Evolutionary conservation across 2,888 invertebrate species (phyloP).

Genomic region (Macaria notata): DNA sequence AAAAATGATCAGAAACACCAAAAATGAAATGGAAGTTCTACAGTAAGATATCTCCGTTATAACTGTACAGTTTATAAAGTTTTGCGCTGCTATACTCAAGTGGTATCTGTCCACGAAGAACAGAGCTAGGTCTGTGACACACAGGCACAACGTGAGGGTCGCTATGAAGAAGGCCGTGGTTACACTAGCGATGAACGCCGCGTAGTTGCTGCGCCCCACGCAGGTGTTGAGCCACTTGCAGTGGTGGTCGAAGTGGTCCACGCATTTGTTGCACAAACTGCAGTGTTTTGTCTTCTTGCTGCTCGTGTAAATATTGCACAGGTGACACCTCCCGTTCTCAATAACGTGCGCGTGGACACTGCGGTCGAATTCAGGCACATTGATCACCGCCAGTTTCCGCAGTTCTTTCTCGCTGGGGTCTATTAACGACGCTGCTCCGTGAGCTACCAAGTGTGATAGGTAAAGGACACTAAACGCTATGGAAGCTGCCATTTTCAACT

Average conservation of each 20-base stretch:
- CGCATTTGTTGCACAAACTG: constrained; percentile 98
- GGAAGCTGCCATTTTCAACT: constrained; percentile 83
- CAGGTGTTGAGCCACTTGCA: constrained; percentile 99
- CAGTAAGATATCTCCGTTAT: constrained; percentile 49
- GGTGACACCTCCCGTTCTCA: constrained; percentile 96
- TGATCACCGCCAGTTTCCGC: constrained; percentile 82
- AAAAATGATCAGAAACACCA: constrained; percentile 77
- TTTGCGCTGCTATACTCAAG: constrained; percentile 80
- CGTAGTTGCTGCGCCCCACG: constrained; percentile 95
- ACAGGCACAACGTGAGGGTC: constrained; percentile 86
- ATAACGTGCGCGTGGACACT: constrained; percentile 95
- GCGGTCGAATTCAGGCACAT: constrained; percentile 93
- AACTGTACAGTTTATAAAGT: constrained; percentile 59
- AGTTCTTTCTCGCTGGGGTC: constrained; percentile 95
- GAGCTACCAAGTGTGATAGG: constrained; percentile 87
- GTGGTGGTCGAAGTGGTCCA: constrained; percentile 97
- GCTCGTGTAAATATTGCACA: constrained; percentile 92
- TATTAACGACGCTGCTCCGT: constrained; percentile 89
- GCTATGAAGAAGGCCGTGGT: constrained; percentile 89
- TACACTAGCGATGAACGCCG: constrained; percentile 90
- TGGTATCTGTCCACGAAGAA: constrained; percentile 84
- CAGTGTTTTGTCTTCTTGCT: constrained; percentile 95
- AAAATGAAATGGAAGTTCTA: constrained; percentile 58
- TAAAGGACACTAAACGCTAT: constrained; percentile 86
- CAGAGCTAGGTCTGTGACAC: constrained; percentile 86